A percentile compares a stretch with the other conserved stretches of the same genome.
Conservation (phyloP, 2,797 vertebrate species). For the Glossophaga mutica region DNA sequence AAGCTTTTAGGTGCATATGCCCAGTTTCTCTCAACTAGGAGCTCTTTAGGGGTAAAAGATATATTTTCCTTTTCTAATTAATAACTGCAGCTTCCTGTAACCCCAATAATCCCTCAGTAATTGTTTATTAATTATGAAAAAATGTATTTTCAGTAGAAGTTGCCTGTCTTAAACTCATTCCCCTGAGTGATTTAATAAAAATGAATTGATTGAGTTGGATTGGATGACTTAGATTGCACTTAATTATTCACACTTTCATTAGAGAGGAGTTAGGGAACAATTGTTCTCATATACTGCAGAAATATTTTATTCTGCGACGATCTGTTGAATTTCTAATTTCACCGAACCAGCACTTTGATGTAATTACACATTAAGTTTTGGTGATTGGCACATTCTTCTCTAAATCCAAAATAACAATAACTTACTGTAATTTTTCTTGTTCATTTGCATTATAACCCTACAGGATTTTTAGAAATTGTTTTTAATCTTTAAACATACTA, state of each 20-base stretch:
- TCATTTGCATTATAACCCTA: slow-evolving; percentile 54
- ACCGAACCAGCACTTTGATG: slow-evolving; percentile 49
- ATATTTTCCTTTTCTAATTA: slow-evolving; percentile 3
- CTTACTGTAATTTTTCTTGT: slow-evolving; percentile 47
- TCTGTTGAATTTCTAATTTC: slow-evolving; percentile 66
- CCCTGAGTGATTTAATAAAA: slow-evolving; percentile 35
- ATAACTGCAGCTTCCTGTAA: slow-evolving; percentile 2
- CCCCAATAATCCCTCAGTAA: background rate
- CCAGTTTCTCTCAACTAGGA: background rate
- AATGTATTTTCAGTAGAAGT: slow-evolving; percentile 40
- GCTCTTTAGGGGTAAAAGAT: background rate
- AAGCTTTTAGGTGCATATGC: background rate
- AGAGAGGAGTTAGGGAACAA: slow-evolving; percentile 38
- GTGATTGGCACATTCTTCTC: slow-evolving; percentile 63
- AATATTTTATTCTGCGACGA: slow-evolving; percentile 52
- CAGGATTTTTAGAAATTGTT: slow-evolving; percentile 1
- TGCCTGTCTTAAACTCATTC: slow-evolving; percentile 27
- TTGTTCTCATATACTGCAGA: slow-evolving; percentile 37
- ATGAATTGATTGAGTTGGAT: slow-evolving; percentile 36
- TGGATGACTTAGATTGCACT: slow-evolving; percentile 51
- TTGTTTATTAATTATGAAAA: slow-evolving; percentile 49
- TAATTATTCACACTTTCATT: slow-evolving; percentile 56
- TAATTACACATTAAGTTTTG: slow-evolving; percentile 54
- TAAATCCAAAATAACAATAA: slow-evolving; percentile 62
- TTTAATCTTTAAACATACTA: slow-evolving; percentile 57